phyloP scores from a whole-genome alignment of 1,140 invertebrate species.

The Bombus waltoni region DNA sequence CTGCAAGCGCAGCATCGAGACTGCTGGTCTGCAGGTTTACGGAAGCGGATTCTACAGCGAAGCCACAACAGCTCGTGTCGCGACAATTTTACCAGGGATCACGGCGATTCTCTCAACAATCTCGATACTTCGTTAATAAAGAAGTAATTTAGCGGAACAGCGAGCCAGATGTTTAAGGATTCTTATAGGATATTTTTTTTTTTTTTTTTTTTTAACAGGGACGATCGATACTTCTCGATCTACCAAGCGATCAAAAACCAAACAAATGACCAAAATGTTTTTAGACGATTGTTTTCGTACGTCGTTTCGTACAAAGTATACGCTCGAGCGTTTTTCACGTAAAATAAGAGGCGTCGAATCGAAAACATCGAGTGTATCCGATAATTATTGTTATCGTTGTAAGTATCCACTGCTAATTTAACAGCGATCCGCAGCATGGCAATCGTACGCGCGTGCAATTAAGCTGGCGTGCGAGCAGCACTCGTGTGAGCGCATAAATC shows the following conservation, averaged over 20 bases:
- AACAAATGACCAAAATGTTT: neutral
- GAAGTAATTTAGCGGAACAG: neutral
- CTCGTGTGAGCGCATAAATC: conserved; percentile 18
- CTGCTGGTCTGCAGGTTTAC: conserved; percentile 91
- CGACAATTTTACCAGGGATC: conserved; percentile 36
- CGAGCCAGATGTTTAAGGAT: conserved; percentile 19
- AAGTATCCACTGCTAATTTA: conserved; percentile 16
- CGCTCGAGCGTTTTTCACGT: neutral
- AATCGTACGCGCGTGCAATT: conserved; percentile 10
- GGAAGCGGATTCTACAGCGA: conserved; percentile 89
- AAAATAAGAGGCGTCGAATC: neutral
- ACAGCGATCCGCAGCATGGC: neutral
- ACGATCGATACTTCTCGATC: conserved; percentile 4
- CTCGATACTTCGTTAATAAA: conserved; percentile 8
- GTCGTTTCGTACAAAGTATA: neutral
- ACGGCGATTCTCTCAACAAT: conserved; percentile 40
- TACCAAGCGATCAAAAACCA: neutral
- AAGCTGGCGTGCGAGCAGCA: conserved; percentile 10
- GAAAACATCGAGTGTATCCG: neutral
- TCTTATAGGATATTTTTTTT: neutral
- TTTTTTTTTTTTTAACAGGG: neutral
- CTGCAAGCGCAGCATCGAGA: conserved; percentile 93
- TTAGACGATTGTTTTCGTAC: neutral
- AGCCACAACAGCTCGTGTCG: conserved; percentile 45
- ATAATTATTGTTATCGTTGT: neutral